Evolutionary conservation across 2,797 vertebrate species (phyloP).

Genomic region (Halcyon leucocephala): DNA sequence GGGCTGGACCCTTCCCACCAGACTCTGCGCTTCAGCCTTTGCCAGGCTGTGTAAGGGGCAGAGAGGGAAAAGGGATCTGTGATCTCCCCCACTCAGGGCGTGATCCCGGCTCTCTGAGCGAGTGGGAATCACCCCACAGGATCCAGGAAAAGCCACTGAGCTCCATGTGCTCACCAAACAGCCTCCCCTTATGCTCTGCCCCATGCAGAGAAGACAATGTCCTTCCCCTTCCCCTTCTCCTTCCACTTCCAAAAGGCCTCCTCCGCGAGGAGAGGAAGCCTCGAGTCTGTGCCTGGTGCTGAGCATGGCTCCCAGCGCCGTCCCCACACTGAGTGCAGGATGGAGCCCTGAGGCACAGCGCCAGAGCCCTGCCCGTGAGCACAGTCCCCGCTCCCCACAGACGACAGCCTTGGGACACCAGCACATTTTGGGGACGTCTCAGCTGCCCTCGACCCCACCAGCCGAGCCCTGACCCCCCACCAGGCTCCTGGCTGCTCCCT

Average conservation of each 20-base stretch:
- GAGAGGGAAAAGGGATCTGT: neutral
- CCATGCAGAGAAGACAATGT: neutral
- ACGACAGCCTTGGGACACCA: rapidly evolving
- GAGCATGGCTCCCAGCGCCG: neutral
- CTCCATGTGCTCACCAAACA: rapidly evolving
- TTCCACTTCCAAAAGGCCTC: neutral
- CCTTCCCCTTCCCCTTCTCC: neutral
- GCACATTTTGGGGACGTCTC: rapidly evolving
- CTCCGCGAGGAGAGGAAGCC: neutral
- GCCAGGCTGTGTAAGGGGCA: neutral
- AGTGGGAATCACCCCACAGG: neutral
- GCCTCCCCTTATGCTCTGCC: neutral
- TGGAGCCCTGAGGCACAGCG: neutral
- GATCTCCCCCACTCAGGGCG: neutral
- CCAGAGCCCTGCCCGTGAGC: rapidly evolving
- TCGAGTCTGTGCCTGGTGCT: rapidly evolving
- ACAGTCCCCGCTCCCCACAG: neutral
- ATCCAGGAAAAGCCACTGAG: neutral
- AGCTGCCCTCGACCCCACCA: neutral
- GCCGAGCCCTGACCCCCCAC: neutral
- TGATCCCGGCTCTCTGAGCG: neutral
- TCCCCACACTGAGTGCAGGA: neutral
- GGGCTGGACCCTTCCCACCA: neutral
- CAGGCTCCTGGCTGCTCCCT: neutral
- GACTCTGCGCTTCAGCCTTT: neutral